A percentile compares a stretch with the other conserved stretches of the same genome.
These are phyloP conservation scores for Peribatodes rhomboidaria DNA, from an alignment of 2,888 invertebrate genomes.

Conservation along the genomic window DNA sequence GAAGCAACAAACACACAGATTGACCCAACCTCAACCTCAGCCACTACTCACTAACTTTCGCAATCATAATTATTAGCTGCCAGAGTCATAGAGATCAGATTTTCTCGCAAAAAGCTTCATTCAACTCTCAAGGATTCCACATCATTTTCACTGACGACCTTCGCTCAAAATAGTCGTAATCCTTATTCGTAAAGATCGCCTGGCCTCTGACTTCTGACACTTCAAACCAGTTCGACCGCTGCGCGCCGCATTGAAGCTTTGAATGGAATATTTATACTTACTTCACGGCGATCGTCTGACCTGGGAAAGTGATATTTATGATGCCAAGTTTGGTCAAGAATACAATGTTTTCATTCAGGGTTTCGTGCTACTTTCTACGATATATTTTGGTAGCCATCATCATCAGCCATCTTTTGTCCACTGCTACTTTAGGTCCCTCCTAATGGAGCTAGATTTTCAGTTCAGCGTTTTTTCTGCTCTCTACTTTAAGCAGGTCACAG, in stretches of 20 bases:
- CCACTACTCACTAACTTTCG: no score
- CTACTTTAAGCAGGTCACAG: no score
- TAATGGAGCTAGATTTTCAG: no score
- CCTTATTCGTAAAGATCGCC: conserved; percentile 30
- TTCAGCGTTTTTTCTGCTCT: no score
- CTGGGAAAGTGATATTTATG: conserved; percentile 22
- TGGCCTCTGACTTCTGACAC: conserved; percentile 37
- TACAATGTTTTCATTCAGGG: conserved; percentile 11
- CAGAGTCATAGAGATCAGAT: no score
- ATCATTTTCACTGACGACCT: conserved; percentile 18
- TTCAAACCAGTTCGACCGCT: conserved; percentile 26
- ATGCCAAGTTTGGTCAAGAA: neutral
- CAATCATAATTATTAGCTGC: no score
- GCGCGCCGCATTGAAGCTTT: neutral
- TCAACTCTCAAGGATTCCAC: neutral
- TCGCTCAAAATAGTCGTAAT: conserved; percentile 13
- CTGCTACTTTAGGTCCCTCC: no score
- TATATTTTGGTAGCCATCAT: neutral
- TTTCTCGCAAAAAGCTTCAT: neutral
- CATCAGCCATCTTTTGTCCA: neutral
- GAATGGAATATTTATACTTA: conserved; percentile 13
- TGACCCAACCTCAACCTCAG: no score
- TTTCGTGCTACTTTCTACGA: conserved; percentile 2
- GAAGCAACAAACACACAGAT: no score
- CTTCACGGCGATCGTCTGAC: conserved; percentile 10